A percentile compares a stretch with the other conserved stretches of the same genome.
These are phyloP conservation scores for Eciton burchellii DNA, from an alignment of 1,140 invertebrate genomes.

Conservation along the genomic window DNA sequence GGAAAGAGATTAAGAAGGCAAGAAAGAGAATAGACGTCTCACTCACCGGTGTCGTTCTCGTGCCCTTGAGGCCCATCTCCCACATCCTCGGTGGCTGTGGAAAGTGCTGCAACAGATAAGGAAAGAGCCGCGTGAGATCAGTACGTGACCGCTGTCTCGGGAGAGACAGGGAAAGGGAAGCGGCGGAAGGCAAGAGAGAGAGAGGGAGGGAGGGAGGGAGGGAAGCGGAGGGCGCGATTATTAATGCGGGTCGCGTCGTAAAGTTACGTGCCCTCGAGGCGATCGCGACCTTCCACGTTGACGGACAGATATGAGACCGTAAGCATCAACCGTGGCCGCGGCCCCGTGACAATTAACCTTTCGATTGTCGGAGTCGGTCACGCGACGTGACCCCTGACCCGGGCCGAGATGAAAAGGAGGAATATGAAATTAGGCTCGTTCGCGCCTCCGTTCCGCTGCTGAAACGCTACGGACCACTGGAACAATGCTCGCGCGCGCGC, in stretches of 20 bases:
- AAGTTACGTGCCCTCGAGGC: constrained; percentile 64
- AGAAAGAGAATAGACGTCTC: constrained; percentile 27
- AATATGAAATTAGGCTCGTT: constrained; percentile 24
- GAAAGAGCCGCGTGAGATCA: constrained; percentile 53
- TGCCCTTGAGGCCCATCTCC: constrained; percentile 75
- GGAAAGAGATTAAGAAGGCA: not conserved
- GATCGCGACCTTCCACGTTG: constrained; percentile 61
- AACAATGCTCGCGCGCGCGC: not conserved
- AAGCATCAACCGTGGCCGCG: constrained; percentile 24
- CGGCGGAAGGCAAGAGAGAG: too few relatives aligned
- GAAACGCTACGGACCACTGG: not conserved
- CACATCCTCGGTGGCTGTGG: constrained; percentile 79
- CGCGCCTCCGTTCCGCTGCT: not conserved
- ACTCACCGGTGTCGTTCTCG: constrained; percentile 82
- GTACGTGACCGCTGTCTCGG: constrained; percentile 12
- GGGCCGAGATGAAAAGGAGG: not conserved
- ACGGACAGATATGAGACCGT: constrained; percentile 52
- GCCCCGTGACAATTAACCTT: constrained; percentile 39
- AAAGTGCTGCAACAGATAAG: constrained; percentile 76
- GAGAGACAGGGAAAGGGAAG: not conserved
- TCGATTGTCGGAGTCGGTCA: constrained; percentile 40
- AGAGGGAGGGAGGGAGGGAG: too few relatives aligned
- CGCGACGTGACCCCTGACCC: constrained; percentile 2
- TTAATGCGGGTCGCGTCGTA: constrained; percentile 67
- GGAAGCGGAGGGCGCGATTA: constrained; percentile 34